Base-by-base conservation (phyloP, 2,888 invertebrate genomes). In the Rosalia funebris region DNA sequence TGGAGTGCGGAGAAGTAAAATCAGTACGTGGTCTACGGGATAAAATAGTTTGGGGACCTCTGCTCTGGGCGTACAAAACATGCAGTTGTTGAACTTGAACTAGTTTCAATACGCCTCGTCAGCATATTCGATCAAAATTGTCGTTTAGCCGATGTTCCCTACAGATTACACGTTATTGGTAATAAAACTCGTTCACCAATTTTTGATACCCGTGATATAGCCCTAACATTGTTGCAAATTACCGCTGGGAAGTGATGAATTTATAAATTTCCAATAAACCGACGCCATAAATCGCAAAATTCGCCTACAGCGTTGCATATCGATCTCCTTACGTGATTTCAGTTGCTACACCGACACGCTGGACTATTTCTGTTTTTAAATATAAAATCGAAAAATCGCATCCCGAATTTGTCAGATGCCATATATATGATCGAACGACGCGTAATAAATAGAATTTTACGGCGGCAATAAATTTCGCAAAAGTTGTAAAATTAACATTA, bases 211-310 rank as follows among this genome's bases (percentile, higher is more conserved):
- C 11, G 10, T 34, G 34, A 34, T n/a, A 34, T 34, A 41, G 14
- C 5, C 44, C 0, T 5, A 19, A 48, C 48, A 48, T n/a, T 48
- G 48, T 48, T 37, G 48, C 37, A 17, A 48, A 19, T 5, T 36
- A 10, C 48, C 15, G 10, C 10, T 1, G 1, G 11, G n/a, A 16
- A 19, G 36, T 48, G 46, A 48, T 17, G 31, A 36, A 48, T 36
- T 48, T 37, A 48, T 48, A 41, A 50, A 50, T 50, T 50, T 50
- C 39, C 50, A 39, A 31, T 50, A 50, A 50, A 12, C n/a, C 16
- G 25, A 25, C 15, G 11, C 39, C 39, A 14, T 50, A 50, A 50
- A 50, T 50, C 36, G 36, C 12, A 48, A 48, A 48, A 36, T 48
- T 37, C 19, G 25, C 20, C 20, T 7, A n/a, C 3, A 19, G 17